Percentiles rank a stretch among this genome's conserved stretches.
Conservation (phyloP, 1,140 invertebrate species). For the Schmidtea mediterranea region DNA sequence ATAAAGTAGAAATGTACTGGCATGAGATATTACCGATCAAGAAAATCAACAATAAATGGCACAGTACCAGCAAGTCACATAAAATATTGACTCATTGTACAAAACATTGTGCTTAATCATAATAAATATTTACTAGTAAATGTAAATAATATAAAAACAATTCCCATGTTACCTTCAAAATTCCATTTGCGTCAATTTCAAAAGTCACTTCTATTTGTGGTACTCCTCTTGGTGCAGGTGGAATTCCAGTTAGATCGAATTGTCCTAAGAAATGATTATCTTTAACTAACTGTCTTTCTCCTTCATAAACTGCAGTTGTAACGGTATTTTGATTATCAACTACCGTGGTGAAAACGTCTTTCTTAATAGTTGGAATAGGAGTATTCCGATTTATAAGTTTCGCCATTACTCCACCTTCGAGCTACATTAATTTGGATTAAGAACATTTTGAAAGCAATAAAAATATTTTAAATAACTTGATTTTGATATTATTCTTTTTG, state of each 20-base stretch:
- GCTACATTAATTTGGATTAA: too few relatives aligned
- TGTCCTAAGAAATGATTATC: constrained; percentile 89
- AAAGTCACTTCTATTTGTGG: constrained; percentile 46
- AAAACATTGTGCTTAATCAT: too few relatives aligned
- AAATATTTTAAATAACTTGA: neutral
- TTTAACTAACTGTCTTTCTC: constrained; percentile 95
- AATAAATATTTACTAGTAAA: too few relatives aligned
- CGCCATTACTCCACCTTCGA: constrained; percentile 96
- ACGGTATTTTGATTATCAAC: constrained; percentile 96
- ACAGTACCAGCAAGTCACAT: too few relatives aligned
- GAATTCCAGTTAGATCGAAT: constrained; percentile 84
- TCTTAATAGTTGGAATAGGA: constrained; percentile 97
- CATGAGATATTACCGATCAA: too few relatives aligned
- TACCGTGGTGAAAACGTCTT: constrained; percentile 93
- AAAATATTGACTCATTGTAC: too few relatives aligned
- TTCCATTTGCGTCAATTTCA: constrained; percentile 36
- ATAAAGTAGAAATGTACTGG: too few relatives aligned
- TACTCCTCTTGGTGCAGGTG: constrained; percentile 70
- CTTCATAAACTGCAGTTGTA: constrained; percentile 86
- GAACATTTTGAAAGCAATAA: too few relatives aligned
- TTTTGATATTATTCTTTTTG: too few relatives aligned
- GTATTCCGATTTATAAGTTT: constrained; percentile 82
- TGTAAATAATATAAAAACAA: too few relatives aligned
- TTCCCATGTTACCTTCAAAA: constrained; percentile 18
- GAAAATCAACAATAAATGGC: too few relatives aligned